A percentile compares a stretch with the other conserved stretches of the same genome.
Conservation (phyloP, 2,113 vertebrate genomes). For the Campylorhamphus procurvoides region DNA sequence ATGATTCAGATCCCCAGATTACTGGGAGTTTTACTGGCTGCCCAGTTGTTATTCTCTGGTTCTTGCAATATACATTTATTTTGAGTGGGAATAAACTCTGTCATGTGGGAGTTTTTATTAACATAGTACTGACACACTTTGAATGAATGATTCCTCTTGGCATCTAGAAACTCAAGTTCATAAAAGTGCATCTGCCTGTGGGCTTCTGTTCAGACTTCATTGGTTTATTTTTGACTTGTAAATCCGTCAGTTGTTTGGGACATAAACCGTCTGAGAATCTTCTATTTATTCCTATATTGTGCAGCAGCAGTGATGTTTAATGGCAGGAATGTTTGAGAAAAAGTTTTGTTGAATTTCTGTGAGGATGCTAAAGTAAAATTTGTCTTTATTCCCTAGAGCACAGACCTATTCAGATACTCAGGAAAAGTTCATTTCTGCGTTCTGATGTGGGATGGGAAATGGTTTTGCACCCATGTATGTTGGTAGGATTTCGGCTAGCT, state of each 20-base stretch:
- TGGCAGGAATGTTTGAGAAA: not conserved
- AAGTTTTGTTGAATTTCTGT: not conserved
- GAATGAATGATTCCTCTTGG: not conserved
- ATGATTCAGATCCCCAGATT: not conserved
- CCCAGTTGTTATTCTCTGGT: not conserved
- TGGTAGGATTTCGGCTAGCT: not conserved
- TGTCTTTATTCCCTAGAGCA: not conserved
- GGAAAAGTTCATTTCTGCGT: not conserved
- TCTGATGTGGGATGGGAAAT: not conserved
- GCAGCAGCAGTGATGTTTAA: not conserved
- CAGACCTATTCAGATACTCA: not conserved
- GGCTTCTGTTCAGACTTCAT: not conserved
- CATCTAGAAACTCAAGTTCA: not conserved
- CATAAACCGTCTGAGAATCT: not conserved
- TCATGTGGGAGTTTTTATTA: not conserved
- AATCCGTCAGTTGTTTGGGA: not conserved
- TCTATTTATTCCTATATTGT: not conserved
- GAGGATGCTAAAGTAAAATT: not conserved
- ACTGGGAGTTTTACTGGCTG: not conserved
- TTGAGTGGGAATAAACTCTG: not conserved
- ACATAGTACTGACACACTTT: not conserved
- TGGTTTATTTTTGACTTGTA: slow-evolving; percentile 20
- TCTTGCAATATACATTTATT: not conserved
- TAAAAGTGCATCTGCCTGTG: slow-evolving; percentile 5
- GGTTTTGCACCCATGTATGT: not conserved